These are phyloP conservation scores for Condylostylus longicornis DNA, from an alignment of 1,140 invertebrate species.

Conservation along the genomic window DNA sequence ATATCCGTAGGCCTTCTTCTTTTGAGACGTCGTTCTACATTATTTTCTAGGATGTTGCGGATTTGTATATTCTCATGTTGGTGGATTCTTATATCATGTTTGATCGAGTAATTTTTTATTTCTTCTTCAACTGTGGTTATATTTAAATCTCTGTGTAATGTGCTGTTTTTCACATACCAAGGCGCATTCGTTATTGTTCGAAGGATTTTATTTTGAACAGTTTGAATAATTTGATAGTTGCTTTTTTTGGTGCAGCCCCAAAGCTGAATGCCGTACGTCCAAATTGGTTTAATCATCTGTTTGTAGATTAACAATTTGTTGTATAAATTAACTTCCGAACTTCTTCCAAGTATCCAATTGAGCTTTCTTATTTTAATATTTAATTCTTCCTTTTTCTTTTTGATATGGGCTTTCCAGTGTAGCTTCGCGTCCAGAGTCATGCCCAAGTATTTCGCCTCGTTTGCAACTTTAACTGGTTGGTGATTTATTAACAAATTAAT, in stretches of 20 bases:
- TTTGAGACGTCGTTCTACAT: too few relatives aligned
- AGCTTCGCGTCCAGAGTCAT: slow-evolving; percentile 16
- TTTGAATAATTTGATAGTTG: slow-evolving; percentile 15
- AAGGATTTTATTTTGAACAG: too few relatives aligned
- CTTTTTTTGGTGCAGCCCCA: slow-evolving; percentile 16
- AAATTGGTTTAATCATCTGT: slow-evolving; percentile 19
- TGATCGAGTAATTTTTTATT: too few relatives aligned
- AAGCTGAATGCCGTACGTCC: slow-evolving; percentile 22
- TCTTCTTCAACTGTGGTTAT: too few relatives aligned
- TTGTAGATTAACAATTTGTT: slow-evolving; percentile 24
- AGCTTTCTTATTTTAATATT: slow-evolving; percentile 3
- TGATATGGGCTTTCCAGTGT: slow-evolving; percentile 12
- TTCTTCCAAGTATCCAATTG: slow-evolving; percentile 15
- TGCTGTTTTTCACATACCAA: too few relatives aligned
- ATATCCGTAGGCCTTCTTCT: too few relatives aligned
- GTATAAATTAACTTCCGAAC: slow-evolving; percentile 11
- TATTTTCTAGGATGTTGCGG: too few relatives aligned
- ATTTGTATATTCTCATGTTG: too few relatives aligned
- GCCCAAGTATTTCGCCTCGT: slow-evolving; percentile 20
- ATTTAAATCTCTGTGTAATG: too few relatives aligned
- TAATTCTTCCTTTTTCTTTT: slow-evolving; percentile 8
- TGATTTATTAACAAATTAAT: slow-evolving; percentile 2
- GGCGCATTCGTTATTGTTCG: too few relatives aligned
- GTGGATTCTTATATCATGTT: too few relatives aligned
- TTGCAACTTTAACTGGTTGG: too few relatives aligned